Evolutionary conservation across 2,797 vertebrate genomes (phyloP), one percentile per base, ranked within the genome.

Genomic region (Psittacula derbiana): DNA sequence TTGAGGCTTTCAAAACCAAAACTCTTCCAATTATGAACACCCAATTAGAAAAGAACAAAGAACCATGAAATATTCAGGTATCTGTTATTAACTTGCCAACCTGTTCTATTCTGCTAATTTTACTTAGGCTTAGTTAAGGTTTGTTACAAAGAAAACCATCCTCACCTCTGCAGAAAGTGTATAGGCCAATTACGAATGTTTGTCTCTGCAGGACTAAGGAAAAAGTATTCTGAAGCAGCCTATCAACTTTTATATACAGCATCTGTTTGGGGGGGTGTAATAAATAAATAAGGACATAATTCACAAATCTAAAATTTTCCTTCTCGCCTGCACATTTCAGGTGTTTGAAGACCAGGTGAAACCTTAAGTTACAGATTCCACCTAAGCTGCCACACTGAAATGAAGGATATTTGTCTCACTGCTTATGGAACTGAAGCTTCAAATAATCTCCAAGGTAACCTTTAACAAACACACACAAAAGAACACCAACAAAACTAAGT

Each of bases 31-130:
- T 91, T 90, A 92, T 11, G 15, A 72, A 72, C 16, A 71, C 31
- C 28, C 40, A 92, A 84, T 70, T 79, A 8, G 60, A 86, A 73
- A 73, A 67, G 12, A 95, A 46, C 31, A 83, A 92, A 90, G 27
- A 71, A 62, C 3, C 10, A 19, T 12, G 6, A 75, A 85, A 81
- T 43, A 90, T 11, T 23, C 70, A 70, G 25, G 46, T 52, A 90
- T 64, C 43, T 88, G 41, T 71, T 71, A 94, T 60, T 58, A 96
- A 75, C 65, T 24, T 71, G 49, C 21, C 36, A 50, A 66, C 31
- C 36, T 67, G 40, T 30, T 82, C 41, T 49, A 49, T 36, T 82
- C 30, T 49, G 17, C 4, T 16, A 25, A 20, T 49, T 86, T 72
- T 80, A 61, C 49, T 86, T 83, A 75, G 0, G 0, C 36, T 21